Evolutionary conservation across 2,888 invertebrate species (phyloP).

Genomic region (Epirrita christyi): DNA sequence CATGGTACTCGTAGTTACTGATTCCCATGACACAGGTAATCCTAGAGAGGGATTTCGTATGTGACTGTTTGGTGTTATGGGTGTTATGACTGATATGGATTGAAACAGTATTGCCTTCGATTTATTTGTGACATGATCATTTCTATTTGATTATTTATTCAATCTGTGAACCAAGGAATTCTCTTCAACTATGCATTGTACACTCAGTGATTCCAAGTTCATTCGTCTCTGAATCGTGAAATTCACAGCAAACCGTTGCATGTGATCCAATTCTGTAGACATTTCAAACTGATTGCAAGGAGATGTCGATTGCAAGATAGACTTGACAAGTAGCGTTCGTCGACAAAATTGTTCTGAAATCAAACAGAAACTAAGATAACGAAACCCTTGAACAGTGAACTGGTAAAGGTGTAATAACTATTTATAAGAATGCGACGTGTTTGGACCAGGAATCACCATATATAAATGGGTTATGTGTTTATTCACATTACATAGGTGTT

Average conservation of each 20-base stretch:
- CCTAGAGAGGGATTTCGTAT: too few relatives aligned
- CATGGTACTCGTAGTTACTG: too few relatives aligned
- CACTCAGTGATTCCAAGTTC: not conserved
- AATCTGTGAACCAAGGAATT: not conserved
- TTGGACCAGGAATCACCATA: constrained; percentile 16
- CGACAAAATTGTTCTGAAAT: not conserved
- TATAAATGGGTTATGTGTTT: constrained; percentile 4
- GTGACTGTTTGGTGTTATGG: too few relatives aligned
- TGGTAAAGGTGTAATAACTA: constrained; percentile 35
- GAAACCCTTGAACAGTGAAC: not conserved
- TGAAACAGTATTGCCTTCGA: too few relatives aligned
- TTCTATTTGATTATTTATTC: too few relatives aligned
- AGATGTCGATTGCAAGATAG: too few relatives aligned
- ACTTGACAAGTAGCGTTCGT: too few relatives aligned
- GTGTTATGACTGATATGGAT: too few relatives aligned
- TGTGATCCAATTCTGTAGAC: not conserved
- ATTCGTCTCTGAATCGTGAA: not conserved
- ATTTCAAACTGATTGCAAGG: too few relatives aligned
- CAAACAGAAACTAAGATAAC: constrained; percentile 4
- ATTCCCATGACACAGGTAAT: too few relatives aligned
- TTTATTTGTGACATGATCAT: too few relatives aligned
- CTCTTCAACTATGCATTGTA: not conserved
- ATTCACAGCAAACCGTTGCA: not conserved
- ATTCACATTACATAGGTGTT: not conserved
- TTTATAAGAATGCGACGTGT: constrained; percentile 33